Conservation (phyloP, 2,888 invertebrate species). For the Coelopa pilipes region DNA sequence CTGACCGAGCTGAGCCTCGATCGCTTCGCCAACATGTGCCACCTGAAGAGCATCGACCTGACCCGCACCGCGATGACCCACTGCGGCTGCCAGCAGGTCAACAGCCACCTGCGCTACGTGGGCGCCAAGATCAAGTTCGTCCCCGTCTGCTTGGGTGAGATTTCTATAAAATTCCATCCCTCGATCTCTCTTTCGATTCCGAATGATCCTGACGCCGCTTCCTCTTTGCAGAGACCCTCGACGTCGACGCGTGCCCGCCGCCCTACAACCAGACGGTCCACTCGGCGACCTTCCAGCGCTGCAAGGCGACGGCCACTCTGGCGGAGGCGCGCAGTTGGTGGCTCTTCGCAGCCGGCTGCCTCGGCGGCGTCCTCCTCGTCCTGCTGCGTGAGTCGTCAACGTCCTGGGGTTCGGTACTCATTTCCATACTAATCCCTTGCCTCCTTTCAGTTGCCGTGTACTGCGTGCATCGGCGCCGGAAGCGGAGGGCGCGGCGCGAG, state of each 20-base stretch:
- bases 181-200: background rate
- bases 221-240: conserved; percentile 51
- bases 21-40: conserved; percentile 74
- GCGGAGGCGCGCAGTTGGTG: conserved; percentile 57
- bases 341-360: conserved; percentile 54
- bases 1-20: conserved; percentile 66
- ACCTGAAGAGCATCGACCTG: conserved; percentile 71
- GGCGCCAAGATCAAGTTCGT: conserved; percentile 57
- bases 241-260: conserved; percentile 56
- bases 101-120: conserved; percentile 57
- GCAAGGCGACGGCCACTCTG: conserved; percentile 50
- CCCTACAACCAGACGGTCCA: conserved; percentile 61
- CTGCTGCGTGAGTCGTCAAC: conserved; percentile 52
- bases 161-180: background rate
- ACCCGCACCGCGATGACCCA: conserved; percentile 56
- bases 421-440: background rate
- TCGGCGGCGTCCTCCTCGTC: conserved; percentile 53
- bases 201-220: too few species aligned
- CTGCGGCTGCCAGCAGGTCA: conserved; percentile 61
- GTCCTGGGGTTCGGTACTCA: background rate
- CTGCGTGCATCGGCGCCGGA: conserved; percentile 54
- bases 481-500: conserved; percentile 52
- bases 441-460: conserved; percentile 52
- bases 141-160: conserved; percentile 61
- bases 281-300: conserved; percentile 54